Base-by-base conservation (phyloP, 2,113 vertebrate genomes). In the Phasianus colchicus region DNA sequence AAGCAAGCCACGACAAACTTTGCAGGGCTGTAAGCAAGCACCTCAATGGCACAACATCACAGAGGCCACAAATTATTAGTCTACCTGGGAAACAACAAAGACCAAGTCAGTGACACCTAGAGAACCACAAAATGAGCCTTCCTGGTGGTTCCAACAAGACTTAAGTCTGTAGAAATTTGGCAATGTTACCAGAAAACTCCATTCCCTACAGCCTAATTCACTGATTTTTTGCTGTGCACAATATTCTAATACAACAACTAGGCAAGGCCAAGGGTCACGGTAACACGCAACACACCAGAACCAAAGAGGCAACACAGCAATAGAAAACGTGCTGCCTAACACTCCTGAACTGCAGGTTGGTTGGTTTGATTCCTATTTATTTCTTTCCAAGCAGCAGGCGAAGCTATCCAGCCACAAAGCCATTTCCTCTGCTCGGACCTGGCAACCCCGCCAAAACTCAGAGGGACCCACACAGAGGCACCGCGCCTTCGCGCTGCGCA, bases 71-170 rank as follows among this genome's bases (percentile, higher is more conserved):
- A 8, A 9, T 0, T 4, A 13, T 1, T 20, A 38, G 25, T 15
- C 63, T 43, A 6, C 13, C 0, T 6, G 18, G 36, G 10, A 7
- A 55, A 1, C 0, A 82, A 0, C 24, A 45, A 5, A 29, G 67
- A 25, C 7, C 11, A 64, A 47, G 1, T 6, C 18, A 57, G 25
- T 3, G 1, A 27, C 24, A 45, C 3, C 5, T 0, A 32, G 7
- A 11, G 14, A 71, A 27, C 0, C 47, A 4, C 17, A 21, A 10
- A 2, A 25, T 1, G 29, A 58, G 3, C 9, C 11, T 17, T 34
- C 38, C 27, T 6, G 16, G 0, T 57, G 24, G 10, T 6, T 8
- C 34, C 54, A 32, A 2, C 3, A 0, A 8, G 64, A 40, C 0
- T 2, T 5, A 6, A 15, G 15, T 30, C 22, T 17, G 43, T 0